phyloP scores from a whole-genome alignment of 1,140 invertebrate genomes.

The Epicauta chinensis region DNA sequence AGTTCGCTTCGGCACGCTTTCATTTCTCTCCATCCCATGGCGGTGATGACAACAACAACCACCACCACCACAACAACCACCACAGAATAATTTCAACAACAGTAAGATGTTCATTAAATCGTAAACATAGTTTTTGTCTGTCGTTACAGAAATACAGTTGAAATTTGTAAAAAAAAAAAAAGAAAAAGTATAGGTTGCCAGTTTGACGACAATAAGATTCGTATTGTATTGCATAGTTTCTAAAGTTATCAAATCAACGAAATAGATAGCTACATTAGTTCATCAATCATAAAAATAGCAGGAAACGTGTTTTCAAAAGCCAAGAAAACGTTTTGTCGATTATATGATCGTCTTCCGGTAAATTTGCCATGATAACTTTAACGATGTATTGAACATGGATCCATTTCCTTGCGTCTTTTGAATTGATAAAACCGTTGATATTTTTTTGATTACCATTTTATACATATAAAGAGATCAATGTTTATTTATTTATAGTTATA shows the following conservation, averaged over 20 bases:
- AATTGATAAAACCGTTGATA: no score
- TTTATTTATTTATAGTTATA: no score
- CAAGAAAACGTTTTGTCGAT: slow-evolving; percentile 16
- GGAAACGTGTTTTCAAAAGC: slow-evolving; percentile 18
- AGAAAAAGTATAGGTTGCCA: no score
- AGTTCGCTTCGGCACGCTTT: slow-evolving; percentile 7
- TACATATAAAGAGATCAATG: no score
- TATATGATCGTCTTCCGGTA: slow-evolving; percentile 23
- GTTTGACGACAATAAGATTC: slow-evolving; percentile 4
- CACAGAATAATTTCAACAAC: no score
- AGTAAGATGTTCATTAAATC: no score
- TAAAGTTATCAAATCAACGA: slow-evolving; percentile 6
- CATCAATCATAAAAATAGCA: slow-evolving; percentile 27
- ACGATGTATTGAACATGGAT: slow-evolving; percentile 21
- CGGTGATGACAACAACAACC: background rate
- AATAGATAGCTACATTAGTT: slow-evolving; percentile 11
- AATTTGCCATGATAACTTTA: slow-evolving; percentile 24
- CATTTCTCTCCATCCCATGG: slow-evolving; percentile 3
- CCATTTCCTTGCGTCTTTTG: slow-evolving; percentile 13
- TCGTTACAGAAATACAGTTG: no score
- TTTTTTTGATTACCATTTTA: no score
- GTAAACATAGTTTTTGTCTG: no score
- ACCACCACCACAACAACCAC: no score
- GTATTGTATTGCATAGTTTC: background rate
- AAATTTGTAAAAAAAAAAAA: no score